Evolutionary conservation across 1,140 invertebrate genomes (phyloP).

Genomic region (Ooceraea biroi): DNA sequence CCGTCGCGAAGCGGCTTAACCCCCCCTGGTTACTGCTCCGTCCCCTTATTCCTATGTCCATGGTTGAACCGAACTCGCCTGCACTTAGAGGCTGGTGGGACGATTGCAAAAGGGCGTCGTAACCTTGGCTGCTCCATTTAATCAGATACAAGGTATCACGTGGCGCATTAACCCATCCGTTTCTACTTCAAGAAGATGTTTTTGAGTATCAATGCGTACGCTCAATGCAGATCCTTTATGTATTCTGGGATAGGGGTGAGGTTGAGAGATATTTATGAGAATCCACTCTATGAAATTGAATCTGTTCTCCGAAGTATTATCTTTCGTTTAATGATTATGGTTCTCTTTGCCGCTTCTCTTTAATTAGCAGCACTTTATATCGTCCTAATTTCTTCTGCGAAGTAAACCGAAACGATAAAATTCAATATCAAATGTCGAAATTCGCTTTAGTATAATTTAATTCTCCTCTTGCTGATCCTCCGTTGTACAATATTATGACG

Average conservation of each 20-base stretch:
- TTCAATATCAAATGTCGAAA: not conserved
- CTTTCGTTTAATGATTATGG: not conserved
- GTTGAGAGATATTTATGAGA: conserved; percentile 19
- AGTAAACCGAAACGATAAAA: not conserved
- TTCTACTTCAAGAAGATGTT: conserved; percentile 34
- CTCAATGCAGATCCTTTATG: not conserved
- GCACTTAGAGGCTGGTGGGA: no score
- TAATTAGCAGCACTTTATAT: not conserved
- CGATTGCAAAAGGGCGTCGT: not conserved
- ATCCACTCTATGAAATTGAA: conserved; percentile 11
- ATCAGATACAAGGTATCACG: not conserved
- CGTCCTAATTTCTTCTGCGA: not conserved
- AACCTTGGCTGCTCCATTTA: conserved; percentile 3
- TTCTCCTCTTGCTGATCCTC: not conserved
- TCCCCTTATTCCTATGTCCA: no score
- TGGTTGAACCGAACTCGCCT: no score
- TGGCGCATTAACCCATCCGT: not conserved
- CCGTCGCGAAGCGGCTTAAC: no score
- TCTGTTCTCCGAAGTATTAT: not conserved
- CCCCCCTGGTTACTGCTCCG: no score
- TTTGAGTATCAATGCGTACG: not conserved
- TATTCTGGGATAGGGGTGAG: not conserved
- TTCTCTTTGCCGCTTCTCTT: not conserved
- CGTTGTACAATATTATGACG: not conserved
- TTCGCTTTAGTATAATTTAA: not conserved